Percentiles rank a stretch among this genome's conserved stretches.
Conservation (phyloP, 2,888 invertebrate genomes). For the Drosophila prostipennis region DNA sequence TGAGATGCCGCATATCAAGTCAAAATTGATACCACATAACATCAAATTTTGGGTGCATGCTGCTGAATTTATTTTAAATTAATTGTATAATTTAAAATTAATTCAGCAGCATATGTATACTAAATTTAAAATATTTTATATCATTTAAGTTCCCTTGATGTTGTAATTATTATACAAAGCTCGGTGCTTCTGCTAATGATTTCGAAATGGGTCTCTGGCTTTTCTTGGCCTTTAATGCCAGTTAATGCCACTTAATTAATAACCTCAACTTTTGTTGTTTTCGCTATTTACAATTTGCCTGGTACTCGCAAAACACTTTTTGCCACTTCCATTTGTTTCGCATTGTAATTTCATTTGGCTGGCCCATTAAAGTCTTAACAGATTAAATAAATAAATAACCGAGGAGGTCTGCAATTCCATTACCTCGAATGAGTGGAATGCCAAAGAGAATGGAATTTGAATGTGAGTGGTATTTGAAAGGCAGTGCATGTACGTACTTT, state of each 20-base stretch:
- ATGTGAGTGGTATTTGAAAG: slow-evolving; percentile 19
- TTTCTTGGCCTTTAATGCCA: slow-evolving; percentile 17
- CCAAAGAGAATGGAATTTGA: slow-evolving; percentile 3
- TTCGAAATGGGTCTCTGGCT: slow-evolving; percentile 16
- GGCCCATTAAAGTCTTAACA: slow-evolving; percentile 62
- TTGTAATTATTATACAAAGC: background rate
- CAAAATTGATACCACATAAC: too few species aligned
- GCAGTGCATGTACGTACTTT: slow-evolving; percentile 1
- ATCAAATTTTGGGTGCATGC: background rate
- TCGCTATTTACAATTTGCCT: slow-evolving; percentile 24
- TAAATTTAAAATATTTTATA: background rate
- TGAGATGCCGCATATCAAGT: too few species aligned
- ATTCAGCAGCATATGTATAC: too few species aligned
- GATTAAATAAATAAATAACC: slow-evolving; percentile 61
- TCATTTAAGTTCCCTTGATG: background rate
- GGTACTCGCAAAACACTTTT: slow-evolving; percentile 29
- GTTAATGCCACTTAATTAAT: slow-evolving; percentile 73
- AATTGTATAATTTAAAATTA: too few species aligned
- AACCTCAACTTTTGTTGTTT: slow-evolving; percentile 49
- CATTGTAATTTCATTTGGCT: slow-evolving; percentile 59
- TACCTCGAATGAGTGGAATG: slow-evolving; percentile 5
- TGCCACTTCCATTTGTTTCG: slow-evolving; percentile 40
- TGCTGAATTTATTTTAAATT: too few species aligned
- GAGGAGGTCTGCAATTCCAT: slow-evolving; percentile 9
- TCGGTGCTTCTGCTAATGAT: slow-evolving; percentile 18